Conservation (phyloP, 1,140 invertebrate species). For the Zaprionus davidi region DNA sequence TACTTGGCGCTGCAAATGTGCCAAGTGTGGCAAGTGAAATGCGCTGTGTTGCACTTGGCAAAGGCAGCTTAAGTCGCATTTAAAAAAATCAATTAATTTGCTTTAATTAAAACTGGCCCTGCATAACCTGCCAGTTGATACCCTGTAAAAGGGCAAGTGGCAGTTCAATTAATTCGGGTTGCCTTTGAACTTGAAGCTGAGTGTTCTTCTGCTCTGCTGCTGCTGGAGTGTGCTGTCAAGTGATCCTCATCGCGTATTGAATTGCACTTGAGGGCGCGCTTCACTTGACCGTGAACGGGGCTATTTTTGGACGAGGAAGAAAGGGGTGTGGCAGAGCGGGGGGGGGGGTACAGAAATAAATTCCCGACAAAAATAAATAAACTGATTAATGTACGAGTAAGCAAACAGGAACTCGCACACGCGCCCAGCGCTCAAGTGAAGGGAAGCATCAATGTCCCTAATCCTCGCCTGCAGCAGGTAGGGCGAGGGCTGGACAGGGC, state of each 20-base stretch:
- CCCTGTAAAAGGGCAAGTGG: neutral
- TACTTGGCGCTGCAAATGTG: neutral
- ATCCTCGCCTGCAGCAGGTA: conserved; percentile 19
- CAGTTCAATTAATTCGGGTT: neutral
- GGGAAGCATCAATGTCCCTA: conserved; percentile 50
- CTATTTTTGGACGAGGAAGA: neutral
- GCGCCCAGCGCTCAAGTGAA: conserved; percentile 16
- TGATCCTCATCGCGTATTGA: conserved; percentile 2
- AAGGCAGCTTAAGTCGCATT: neutral
- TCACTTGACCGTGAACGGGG: neutral
- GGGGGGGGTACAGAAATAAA: conserved; percentile 54
- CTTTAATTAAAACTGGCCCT: neutral
- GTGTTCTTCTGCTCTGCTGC: neutral
- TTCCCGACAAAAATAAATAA: conserved; percentile 59
- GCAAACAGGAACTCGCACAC: conserved; percentile 30
- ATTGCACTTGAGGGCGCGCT: neutral
- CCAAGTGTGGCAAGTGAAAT: neutral
- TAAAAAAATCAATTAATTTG: conserved; percentile 8
- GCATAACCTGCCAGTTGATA: neutral
- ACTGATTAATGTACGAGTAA: conserved; percentile 66
- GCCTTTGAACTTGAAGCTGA: neutral
- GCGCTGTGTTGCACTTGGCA: neutral
- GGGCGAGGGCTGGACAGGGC: neutral
- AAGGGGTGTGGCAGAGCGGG: neutral
- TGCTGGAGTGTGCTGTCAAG: neutral